A percentile compares a stretch with the other conserved stretches of the same genome.
Conservation (phyloP, 2,888 invertebrate genomes). For the Macrophya annulata region DNA sequence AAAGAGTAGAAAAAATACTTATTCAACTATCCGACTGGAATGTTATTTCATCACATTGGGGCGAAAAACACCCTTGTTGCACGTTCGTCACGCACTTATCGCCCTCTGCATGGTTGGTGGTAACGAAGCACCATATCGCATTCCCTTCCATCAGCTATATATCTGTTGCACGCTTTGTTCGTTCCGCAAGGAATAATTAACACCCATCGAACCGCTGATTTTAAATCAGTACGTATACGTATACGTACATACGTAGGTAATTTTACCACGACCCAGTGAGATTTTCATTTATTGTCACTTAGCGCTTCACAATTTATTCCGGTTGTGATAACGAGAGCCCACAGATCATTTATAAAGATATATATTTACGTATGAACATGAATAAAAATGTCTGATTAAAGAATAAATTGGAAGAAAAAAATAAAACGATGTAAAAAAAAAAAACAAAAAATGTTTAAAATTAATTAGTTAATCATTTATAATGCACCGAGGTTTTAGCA, state of each 20-base stretch:
- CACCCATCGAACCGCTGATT: conserved; percentile 2
- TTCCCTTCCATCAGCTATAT: conserved; percentile 18
- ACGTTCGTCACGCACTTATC: conserved; percentile 49
- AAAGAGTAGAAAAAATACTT: background rate
- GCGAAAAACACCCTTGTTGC: conserved; percentile 26
- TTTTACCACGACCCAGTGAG: background rate
- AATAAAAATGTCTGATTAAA: background rate
- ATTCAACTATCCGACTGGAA: conserved; percentile 38
- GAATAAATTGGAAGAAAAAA: background rate
- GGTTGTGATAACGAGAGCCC: background rate
- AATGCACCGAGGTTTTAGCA: background rate
- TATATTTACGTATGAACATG: background rate
- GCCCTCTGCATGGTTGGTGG: conserved; percentile 24
- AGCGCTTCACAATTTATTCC: background rate
- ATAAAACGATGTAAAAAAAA: background rate
- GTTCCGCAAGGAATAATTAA: background rate
- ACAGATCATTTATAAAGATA: background rate
- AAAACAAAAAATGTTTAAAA: background rate
- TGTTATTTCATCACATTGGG: conserved; percentile 45
- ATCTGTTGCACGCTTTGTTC: conserved; percentile 28
- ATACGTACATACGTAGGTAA: too few species aligned
- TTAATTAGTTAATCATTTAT: background rate
- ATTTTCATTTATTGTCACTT: background rate
- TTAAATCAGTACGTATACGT: background rate
- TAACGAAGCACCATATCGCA: conserved; percentile 45